phyloP scores from a whole-genome alignment of 2,888 invertebrate genomes.

The Nephrotoma guestfalica region DNA sequence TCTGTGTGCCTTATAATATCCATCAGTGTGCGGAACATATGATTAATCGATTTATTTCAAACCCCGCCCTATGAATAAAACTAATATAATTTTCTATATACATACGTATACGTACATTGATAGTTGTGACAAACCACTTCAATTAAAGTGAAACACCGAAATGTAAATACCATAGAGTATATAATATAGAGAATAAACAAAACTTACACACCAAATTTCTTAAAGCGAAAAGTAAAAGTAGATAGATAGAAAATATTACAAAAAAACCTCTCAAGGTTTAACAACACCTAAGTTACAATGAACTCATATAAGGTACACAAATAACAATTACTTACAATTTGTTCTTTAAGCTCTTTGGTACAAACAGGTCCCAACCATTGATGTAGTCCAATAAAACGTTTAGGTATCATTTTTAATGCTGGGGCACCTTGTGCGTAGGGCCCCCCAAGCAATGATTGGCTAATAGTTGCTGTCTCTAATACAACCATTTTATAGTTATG shows the following conservation, averaged over 20 bases:
- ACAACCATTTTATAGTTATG: slow-evolving; percentile 42
- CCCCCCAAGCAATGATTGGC: slow-evolving; percentile 56
- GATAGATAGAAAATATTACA: background rate
- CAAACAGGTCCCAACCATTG: slow-evolving; percentile 78
- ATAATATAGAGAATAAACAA: background rate
- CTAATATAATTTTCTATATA: no score
- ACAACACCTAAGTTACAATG: background rate
- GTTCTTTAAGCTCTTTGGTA: slow-evolving; percentile 64
- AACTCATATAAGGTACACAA: background rate
- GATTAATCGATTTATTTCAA: no score
- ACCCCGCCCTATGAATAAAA: no score
- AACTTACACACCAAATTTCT: background rate
- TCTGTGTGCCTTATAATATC: background rate
- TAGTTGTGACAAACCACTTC: background rate
- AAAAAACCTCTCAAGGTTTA: background rate
- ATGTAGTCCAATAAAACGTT: slow-evolving; percentile 80
- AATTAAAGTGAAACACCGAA: background rate
- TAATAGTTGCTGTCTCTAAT: slow-evolving; percentile 56
- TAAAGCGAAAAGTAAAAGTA: background rate
- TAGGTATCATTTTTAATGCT: slow-evolving; percentile 78
- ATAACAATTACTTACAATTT: slow-evolving; percentile 45
- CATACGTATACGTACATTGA: background rate
- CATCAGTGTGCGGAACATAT: no score
- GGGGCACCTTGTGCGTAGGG: slow-evolving; percentile 68
- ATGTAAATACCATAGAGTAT: background rate